Base-by-base conservation (phyloP, 2,797 vertebrate genomes). In the Pyrocephalus nanus region DNA sequence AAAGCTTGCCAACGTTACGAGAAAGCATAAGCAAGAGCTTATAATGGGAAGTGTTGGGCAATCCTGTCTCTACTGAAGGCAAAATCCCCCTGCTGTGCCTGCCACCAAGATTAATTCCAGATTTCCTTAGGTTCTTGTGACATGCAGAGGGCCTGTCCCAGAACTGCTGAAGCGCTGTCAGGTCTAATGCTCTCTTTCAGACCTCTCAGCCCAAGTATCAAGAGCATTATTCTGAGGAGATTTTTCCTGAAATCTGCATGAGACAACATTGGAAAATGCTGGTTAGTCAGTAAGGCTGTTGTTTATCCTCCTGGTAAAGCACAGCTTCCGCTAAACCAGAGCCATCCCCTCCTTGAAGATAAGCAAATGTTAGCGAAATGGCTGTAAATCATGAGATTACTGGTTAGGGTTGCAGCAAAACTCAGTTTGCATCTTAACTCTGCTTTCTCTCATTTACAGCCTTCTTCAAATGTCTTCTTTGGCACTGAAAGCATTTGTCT, bases 71-170 rank as follows among this genome's bases (percentile, higher is more conserved):
- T 82, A 70, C 73, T 71, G 51, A 86, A 85, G 67, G 77, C 61
- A 61, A 92, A 95, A 87, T 80, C 50, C 77, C 93, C 93, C 92
- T 0, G 0, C 76, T 38, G 72, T 0, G 77, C n/a, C 78, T 72
- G 78, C 81, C 91, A 92, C 91, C 65, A 83, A 93, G 93, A 96
- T 95, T 89, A 93, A 86, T 93, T 95, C 92, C 94, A 97, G 93
- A 88, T 92, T 93, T 92, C 70, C 84, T 76, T 74, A 60, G 55
- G 73, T 93, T 83, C 83, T 19, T 94, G 84, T 77, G 84, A 85
- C 86, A 80, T 15, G 54, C 34, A 74, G 27, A 67, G 38, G 64
- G 71, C 22, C 58, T 71, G 54, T 38, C 71, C 72, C 55, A 94
- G 92, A 54, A 76, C 80, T 65, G 85, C 74, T 77, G 40, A 64